These are phyloP conservation scores for Phoeniculus purpureus DNA, from an alignment of 2,797 vertebrate species.

Conservation along the genomic window DNA sequence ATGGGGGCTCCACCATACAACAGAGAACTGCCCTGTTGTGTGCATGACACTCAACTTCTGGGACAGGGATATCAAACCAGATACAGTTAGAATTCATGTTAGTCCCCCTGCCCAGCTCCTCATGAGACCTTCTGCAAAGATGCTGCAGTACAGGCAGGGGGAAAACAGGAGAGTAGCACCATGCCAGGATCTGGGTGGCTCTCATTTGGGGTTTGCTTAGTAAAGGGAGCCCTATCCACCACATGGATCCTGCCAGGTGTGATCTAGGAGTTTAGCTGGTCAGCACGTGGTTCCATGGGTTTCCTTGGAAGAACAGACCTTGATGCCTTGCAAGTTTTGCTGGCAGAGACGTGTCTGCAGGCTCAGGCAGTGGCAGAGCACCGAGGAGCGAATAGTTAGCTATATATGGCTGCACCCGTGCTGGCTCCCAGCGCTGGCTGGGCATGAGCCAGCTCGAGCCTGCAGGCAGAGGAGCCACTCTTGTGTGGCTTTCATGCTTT, in stretches of 20 bases:
- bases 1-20: no score
- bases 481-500: accelerated
- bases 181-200: neutral
- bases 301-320: accelerated
- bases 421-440: neutral
- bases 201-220: neutral
- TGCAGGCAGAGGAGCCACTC: neutral
- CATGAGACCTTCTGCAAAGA: neutral
- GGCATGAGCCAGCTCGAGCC: neutral
- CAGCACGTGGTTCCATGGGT: neutral
- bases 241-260: neutral
- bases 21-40: neutral
- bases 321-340: neutral
- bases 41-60: accelerated
- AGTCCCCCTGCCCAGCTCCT: neutral
- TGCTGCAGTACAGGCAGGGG: neutral
- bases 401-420: neutral
- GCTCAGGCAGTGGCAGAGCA: neutral
- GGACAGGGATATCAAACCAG: neutral
- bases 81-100: neutral
- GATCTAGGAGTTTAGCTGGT: neutral
- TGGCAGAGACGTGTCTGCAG: neutral
- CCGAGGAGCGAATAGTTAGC: accelerated
- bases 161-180: neutral
- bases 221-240: neutral